Evolutionary conservation across 2,888 invertebrate species (phyloP).

Genomic region (Morpho achilles): DNA sequence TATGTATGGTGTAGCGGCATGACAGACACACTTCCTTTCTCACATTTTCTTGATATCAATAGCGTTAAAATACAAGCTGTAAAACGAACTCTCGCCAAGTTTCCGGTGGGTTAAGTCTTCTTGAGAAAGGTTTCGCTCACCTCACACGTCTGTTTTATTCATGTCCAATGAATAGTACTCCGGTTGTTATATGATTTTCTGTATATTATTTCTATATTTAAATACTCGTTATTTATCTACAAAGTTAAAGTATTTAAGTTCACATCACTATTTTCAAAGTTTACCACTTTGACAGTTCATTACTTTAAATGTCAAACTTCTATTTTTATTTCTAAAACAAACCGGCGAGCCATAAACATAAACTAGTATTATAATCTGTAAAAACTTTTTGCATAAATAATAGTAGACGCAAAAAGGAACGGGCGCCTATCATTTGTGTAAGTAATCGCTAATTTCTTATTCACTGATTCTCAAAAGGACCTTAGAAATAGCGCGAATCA

Average conservation of each 20-base stretch:
- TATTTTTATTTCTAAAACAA: constrained; percentile 11
- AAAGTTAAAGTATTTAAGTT: constrained; percentile 11
- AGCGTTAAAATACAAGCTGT: constrained; percentile 59
- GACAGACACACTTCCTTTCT: constrained; percentile 76
- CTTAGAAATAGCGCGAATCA: constrained; percentile 61
- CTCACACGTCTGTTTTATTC: constrained; percentile 37
- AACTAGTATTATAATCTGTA: neutral
- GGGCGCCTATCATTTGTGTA: neutral
- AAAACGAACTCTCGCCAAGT: constrained; percentile 60
- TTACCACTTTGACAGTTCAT: constrained; percentile 27
- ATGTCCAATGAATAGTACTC: constrained; percentile 28
- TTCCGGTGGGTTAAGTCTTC: constrained; percentile 51
- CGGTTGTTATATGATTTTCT: constrained; percentile 17
- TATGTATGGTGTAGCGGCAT: constrained; percentile 59
- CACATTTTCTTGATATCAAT: constrained; percentile 75
- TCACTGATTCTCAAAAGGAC: constrained; percentile 46
- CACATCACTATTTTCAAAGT: constrained; percentile 49
- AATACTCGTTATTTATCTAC: constrained; percentile 4
- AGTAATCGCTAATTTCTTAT: constrained; percentile 31
- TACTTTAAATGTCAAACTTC: constrained; percentile 25
- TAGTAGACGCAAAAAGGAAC: neutral
- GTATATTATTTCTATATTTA: neutral
- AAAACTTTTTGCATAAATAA: neutral
- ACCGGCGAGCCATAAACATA: neutral
- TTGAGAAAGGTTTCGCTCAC: constrained; percentile 49